A percentile compares a stretch with the other conserved stretches of the same genome.
Evolutionary conservation across 30 jellyfish, hydroid and myxozoan genomes (phyloP).

Genomic region (Cassiopea xamachana): DNA sequence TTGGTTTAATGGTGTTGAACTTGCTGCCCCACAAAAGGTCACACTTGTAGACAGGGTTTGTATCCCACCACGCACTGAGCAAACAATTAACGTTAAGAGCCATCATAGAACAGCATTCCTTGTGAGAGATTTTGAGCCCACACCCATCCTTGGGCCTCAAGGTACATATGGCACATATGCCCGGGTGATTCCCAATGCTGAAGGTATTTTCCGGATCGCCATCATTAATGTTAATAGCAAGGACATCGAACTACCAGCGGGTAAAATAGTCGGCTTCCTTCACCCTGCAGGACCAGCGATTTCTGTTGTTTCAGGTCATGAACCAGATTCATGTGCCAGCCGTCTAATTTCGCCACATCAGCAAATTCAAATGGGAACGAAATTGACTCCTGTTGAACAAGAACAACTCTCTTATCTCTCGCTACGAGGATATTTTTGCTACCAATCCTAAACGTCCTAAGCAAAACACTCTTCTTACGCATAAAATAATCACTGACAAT

Average conservation of each 20-base stretch:
- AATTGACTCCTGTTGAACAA: no score
- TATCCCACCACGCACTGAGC: neutral
- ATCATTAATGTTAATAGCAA: no score
- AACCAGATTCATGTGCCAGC: neutral
- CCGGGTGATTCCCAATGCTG: neutral
- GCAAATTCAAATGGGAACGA: neutral
- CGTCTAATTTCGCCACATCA: neutral
- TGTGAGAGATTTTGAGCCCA: neutral
- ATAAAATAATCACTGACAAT: conserved; percentile 30
- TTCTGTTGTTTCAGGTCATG: no score
- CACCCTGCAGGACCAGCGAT: neutral
- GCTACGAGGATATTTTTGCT: neutral
- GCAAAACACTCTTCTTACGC: neutral
- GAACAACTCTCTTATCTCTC: neutral
- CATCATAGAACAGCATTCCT: neutral
- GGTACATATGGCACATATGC: neutral
- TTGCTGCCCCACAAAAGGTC: neutral
- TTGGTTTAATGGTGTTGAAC: neutral
- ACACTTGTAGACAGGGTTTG: neutral
- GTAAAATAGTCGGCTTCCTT: neutral
- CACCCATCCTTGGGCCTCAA: neutral
- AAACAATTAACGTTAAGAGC: neutral
- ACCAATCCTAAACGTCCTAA: neutral
- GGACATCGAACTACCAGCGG: neutral
- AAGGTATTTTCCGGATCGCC: neutral